A percentile compares a stretch with the other conserved stretches of the same genome.
Conservation (phyloP, 92 coral and sea anemone species). For the Actinernus sp. region DNA sequence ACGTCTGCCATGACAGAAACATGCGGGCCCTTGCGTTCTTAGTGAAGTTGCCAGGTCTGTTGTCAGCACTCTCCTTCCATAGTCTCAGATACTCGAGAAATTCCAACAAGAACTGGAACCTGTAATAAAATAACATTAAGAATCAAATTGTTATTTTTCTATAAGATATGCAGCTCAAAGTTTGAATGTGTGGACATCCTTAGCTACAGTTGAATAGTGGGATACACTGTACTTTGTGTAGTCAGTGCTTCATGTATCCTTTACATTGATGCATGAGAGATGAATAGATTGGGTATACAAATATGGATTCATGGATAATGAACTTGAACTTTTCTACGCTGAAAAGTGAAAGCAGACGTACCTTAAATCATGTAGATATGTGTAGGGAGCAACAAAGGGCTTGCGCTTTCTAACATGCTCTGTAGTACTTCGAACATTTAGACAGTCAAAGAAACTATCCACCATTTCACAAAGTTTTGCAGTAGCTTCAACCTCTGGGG, state of each 20-base stretch:
- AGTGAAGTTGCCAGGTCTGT: constrained; percentile 68
- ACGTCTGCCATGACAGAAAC: constrained; percentile 72
- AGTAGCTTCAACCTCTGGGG: constrained; percentile 68
- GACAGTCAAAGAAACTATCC: constrained; percentile 71
- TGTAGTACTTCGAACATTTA: constrained; percentile 67
- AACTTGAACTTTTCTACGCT: background rate
- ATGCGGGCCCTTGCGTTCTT: constrained; percentile 39
- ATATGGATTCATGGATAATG: too few species aligned
- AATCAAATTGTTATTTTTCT: too few species aligned
- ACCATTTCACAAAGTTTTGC: constrained; percentile 76
- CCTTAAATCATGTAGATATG: constrained; percentile 49
- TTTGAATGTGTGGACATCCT: too few species aligned
- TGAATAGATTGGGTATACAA: too few species aligned
- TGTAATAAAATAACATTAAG: too few species aligned
- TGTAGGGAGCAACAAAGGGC: constrained; percentile 74
- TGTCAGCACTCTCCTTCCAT: constrained; percentile 54
- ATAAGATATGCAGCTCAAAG: too few species aligned
- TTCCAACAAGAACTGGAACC: constrained; percentile 40
- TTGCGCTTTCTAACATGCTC: constrained; percentile 73
- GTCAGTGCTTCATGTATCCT: too few species aligned
- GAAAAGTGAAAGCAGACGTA: background rate
- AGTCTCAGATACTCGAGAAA: constrained; percentile 49
- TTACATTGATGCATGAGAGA: too few species aligned
- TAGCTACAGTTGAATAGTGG: too few species aligned
- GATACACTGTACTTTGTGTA: too few species aligned